Evolutionary conservation across 2,888 invertebrate species (phyloP).

Genomic region (Cephus nigrinus): DNA sequence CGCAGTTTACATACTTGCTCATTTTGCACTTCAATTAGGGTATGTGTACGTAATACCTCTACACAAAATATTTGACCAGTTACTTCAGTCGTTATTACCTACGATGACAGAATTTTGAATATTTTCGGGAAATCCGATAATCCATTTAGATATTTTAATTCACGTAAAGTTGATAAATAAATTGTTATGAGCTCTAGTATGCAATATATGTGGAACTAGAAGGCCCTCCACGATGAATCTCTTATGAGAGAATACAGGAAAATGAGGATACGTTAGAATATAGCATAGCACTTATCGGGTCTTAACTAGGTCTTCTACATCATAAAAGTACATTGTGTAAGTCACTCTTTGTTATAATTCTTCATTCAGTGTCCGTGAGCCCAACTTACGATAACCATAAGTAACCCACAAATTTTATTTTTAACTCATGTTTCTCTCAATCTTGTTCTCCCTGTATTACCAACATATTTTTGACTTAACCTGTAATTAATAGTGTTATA

Average conservation of each 20-base stretch:
- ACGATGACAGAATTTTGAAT: no score
- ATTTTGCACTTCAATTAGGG: no score
- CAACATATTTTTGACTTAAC: background rate
- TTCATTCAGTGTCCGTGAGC: no score
- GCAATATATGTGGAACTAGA: background rate
- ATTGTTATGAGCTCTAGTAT: background rate
- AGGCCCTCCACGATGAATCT: background rate
- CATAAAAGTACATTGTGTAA: background rate
- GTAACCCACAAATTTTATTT: background rate
- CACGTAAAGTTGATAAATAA: background rate
- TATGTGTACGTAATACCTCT: no score
- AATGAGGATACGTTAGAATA: no score
- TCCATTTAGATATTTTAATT: background rate
- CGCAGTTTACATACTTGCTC: no score
- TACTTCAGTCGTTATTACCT: no score
- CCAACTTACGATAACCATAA: background rate
- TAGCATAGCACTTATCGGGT: no score
- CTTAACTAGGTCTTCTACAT: no score
- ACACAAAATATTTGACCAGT: no score
- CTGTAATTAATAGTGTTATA: background rate
- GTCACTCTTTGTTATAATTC: background rate
- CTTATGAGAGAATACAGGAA: background rate
- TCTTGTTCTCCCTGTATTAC: background rate
- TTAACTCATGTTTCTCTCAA: background rate
- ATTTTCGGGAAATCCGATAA: background rate